These are phyloP conservation scores for Calidris pugnax DNA, from an alignment of 2,113 vertebrate genomes.

Conservation along the genomic window DNA sequence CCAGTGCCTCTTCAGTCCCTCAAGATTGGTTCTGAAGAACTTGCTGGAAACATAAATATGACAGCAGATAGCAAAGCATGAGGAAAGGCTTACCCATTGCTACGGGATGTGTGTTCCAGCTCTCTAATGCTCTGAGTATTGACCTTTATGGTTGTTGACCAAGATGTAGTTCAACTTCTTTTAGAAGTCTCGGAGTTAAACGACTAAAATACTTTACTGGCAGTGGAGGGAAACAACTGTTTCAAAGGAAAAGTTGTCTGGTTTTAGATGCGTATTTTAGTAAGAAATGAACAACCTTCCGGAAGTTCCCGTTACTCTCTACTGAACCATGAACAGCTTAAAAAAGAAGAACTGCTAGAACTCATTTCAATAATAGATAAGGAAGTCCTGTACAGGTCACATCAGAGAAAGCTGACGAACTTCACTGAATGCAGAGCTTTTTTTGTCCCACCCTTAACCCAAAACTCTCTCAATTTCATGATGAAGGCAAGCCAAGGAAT, in stretches of 20 bases:
- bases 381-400: not conserved
- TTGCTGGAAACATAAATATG: not conserved
- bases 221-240: not conserved
- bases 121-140: not conserved
- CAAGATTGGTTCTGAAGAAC: not conserved
- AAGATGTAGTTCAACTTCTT: not conserved
- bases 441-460: not conserved
- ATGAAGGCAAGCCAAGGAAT: not conserved
- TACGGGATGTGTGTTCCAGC: not conserved
- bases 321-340: not conserved
- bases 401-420: not conserved
- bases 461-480: not conserved
- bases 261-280: not conserved
- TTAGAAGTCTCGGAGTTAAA: not conserved
- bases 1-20: not conserved
- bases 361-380: not conserved
- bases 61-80: not conserved
- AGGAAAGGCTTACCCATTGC: not conserved
- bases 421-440: not conserved
- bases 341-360: not conserved
- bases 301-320: not conserved
- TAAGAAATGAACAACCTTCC: not conserved
- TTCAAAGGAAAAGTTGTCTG: not conserved
- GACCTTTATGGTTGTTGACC: not conserved
- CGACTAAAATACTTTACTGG: not conserved